Percentiles rank a stretch among this genome's conserved stretches.
phyloP scores from a whole-genome alignment of 2,888 invertebrate genomes.

The Zaprionus bogoriensis region DNA sequence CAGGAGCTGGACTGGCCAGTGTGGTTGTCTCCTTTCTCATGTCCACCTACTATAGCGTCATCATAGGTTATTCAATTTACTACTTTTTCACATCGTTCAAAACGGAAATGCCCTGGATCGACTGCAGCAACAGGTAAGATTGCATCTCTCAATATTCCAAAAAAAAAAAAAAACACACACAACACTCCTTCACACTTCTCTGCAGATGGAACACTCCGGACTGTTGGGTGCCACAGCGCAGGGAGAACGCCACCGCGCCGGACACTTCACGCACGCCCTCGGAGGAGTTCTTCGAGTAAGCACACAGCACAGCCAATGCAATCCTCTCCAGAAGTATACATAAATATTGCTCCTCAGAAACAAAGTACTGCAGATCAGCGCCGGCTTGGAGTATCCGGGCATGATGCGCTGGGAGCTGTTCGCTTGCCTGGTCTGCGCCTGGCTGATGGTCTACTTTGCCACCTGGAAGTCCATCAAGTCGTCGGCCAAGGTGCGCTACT shows the following conservation, averaged over 20 bases:
- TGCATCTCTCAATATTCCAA: background rate
- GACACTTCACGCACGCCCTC: constrained; percentile 91
- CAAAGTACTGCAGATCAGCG: constrained; percentile 92
- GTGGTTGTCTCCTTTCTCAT: constrained; percentile 97
- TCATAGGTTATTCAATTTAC: constrained; percentile 96
- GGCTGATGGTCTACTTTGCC: constrained; percentile 97
- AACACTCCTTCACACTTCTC: background rate
- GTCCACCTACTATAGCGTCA: constrained; percentile 97
- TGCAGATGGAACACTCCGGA: constrained; percentile 88
- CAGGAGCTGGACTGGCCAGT: constrained; percentile 96
- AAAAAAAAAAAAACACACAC: background rate
- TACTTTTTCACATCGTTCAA: constrained; percentile 96
- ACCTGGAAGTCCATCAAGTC: constrained; percentile 98
- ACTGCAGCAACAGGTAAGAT: constrained; percentile 89
- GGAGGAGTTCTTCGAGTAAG: constrained; percentile 96
- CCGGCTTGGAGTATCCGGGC: constrained; percentile 92
- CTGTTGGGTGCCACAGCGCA: constrained; percentile 90
- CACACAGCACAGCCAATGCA: background rate
- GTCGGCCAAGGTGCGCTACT: constrained; percentile 95
- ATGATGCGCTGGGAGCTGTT: constrained; percentile 94
- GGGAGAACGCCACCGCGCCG: constrained; percentile 86
- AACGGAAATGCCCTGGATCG: constrained; percentile 94
- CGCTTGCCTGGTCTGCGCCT: constrained; percentile 94
- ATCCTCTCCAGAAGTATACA: background rate
- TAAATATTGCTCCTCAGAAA: constrained; percentile 84